Base-by-base conservation (phyloP, 2,797 vertebrate genomes). In the Mormyrus hasselquistii region DNA sequence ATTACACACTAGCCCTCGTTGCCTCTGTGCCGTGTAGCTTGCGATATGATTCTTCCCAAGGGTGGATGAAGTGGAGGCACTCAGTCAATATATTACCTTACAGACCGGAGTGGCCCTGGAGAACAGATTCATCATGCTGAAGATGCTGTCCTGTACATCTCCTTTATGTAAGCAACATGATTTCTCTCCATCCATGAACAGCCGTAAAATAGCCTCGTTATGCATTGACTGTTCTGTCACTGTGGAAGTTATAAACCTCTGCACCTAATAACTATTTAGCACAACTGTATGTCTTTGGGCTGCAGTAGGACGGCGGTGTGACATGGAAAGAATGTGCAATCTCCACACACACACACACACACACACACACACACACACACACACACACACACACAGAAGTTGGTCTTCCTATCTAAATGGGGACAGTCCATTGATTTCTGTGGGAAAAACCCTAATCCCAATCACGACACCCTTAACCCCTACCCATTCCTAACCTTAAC, bases 71-170 rank as follows among this genome's bases (percentile, higher is more conserved):
- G n/a, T 38, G 87, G 62, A 88, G 65, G 47, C 65, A 52, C 59
- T 79, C 62, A n/a, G 29, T 52, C 57, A 22, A 52, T 88, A 52
- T 88, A 88, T 88, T 88, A 52, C 65, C 47, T 52, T 73, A 49
- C 87, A 4, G 65, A 55, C 50, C n/a, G 4, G 65, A 44, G 22
- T 19, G 22, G 69, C 55, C 14, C 87, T 2, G 8, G 25, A 88
- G 87, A 65, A 47, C n/a, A 22, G n/a, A 88, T 50, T 22, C 62
- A 73, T 73, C 87, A 79, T 14, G 49, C 62, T 6, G 22, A 50
- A 88, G 65, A 69, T 9, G 8, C 50, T 53, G 87, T 88, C 87
- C 62, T 52, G 87, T 55, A 79, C 76, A 88, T 79, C 65, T 62
- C 38, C 19, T 87, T 57, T 53, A 57, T 41, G 52, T 34, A 59